Base-by-base conservation (phyloP, 2,888 invertebrate genomes). In the Argynnis bischoffii region DNA sequence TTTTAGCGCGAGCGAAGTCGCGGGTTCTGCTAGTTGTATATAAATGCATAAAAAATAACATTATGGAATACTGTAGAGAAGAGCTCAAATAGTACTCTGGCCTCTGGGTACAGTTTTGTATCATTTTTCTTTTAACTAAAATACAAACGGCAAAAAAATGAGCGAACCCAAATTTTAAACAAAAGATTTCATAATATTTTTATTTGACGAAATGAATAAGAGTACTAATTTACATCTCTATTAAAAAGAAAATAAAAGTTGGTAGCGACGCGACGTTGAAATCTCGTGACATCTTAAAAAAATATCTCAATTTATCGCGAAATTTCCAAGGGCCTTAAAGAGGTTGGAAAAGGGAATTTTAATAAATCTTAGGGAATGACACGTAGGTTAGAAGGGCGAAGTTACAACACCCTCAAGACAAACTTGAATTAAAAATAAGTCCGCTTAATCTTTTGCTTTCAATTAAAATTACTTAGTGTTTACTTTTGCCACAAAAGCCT, bases 311-410 rank as follows among this genome's bases (percentile, higher is more conserved):
- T 57, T 63, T 67, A 53, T 64, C 50, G 55, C 64, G 57, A 55
- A 64, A 64, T 70, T 60, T 67, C 51, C 56, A 64, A 70, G 67
- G 18, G 64, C 41, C 61, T 59, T 64, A 35, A 53, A 35, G 53
- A 65, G 54, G 55, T 65, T 47, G 57, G 63, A 54, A 64, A 55
- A 61, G 63, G 60, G 64, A 59, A 68, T 70, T 69, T 73, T 69
- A 69, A 75, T 74, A 73, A 75, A 75, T 72, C 70, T 65, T 68
- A 59, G 54, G 48, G 63, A 67, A 69, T 66, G 72, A 72, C 73
- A 74, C 71, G 72, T 67, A 51, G 68, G 61, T 68, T 66, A 63
- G 67, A 69, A 67, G 74, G 69, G 61, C 69, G 51, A 70, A 69
- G 63, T 71, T 68, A 61, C 66, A 64, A 67, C 47, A 57, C 69